phyloP scores from a whole-genome alignment of 64 coral and sea anemone species.

The Montipora foliosa region DNA sequence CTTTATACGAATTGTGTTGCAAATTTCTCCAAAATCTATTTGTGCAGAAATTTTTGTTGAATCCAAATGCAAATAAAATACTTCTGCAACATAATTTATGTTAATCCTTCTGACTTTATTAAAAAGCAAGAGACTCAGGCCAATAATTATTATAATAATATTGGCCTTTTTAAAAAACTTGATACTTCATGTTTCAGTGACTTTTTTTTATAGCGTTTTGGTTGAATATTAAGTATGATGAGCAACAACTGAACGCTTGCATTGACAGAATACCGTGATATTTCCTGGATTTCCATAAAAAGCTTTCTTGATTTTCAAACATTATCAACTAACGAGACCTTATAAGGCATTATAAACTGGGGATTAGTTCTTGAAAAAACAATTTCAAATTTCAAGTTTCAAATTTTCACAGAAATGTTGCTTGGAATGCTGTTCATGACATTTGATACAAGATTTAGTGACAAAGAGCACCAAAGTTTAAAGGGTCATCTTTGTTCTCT shows the following conservation, averaged over 20 bases:
- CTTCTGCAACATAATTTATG: neutral
- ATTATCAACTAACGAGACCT: too few relatives aligned
- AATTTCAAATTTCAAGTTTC: neutral
- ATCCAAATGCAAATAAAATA: neutral
- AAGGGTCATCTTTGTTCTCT: neutral
- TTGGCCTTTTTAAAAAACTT: neutral
- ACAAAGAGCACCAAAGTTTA: neutral
- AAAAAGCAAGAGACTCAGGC: too few relatives aligned
- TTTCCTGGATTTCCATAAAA: neutral
- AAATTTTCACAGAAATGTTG: neutral
- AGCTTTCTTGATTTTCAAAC: neutral
- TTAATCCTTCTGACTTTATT: neutral
- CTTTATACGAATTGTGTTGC: neutral
- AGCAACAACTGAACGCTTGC: too few relatives aligned
- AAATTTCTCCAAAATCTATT: neutral
- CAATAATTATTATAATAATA: neutral
- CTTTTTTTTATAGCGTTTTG: too few relatives aligned
- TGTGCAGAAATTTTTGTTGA: neutral
- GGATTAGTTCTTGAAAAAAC: neutral
- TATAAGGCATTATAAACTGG: too few relatives aligned
- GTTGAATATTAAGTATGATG: too few relatives aligned
- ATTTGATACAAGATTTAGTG: neutral
- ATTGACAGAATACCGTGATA: too few relatives aligned
- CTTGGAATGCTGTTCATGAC: neutral
- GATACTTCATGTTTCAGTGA: neutral